A percentile compares a stretch with the other conserved stretches of the same genome.
phyloP scores from a whole-genome alignment of 1,140 invertebrate genomes.

The Neodiprion lecontei region DNA sequence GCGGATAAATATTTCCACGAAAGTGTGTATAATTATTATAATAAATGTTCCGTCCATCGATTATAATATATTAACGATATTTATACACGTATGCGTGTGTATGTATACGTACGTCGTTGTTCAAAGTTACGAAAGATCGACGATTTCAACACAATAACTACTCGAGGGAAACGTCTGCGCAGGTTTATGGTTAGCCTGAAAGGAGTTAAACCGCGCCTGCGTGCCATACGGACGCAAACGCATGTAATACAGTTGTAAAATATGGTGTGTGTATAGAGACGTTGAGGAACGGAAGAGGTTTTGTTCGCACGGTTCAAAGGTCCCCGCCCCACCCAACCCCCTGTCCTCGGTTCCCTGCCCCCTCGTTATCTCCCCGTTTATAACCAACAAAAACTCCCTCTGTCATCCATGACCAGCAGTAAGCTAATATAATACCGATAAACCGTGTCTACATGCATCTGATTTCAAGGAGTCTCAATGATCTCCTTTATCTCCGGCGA shows the following conservation, averaged over 20 bases:
- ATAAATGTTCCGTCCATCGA: no score
- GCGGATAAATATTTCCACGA: no score
- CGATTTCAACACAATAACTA: conserved; percentile 11
- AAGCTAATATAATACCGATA: conserved; percentile 32
- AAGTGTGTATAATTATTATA: no score
- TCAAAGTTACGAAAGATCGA: not conserved
- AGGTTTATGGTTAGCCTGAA: conserved; percentile 15
- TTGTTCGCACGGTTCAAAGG: conserved; percentile 46
- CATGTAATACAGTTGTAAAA: conserved; percentile 11
- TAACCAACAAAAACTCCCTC: conserved; percentile 48
- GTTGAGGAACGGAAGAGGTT: conserved; percentile 48
- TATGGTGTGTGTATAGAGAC: conserved; percentile 24
- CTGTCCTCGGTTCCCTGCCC: not conserved
- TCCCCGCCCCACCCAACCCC: conserved; percentile 16
- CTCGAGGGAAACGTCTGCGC: conserved; percentile 5
- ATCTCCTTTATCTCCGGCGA: conserved; percentile 38
- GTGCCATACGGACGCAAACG: conserved; percentile 16
- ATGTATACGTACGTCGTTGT: not conserved
- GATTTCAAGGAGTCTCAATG: conserved; percentile 47
- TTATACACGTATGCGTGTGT: not conserved
- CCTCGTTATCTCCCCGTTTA: conserved; percentile 33
- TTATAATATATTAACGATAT: no score
- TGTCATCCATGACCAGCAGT: conserved; percentile 41
- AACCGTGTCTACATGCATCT: conserved; percentile 35
- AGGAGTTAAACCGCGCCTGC: not conserved